Conservation (phyloP, 2,797 vertebrate genomes). For the Etheostoma nigrum region DNA sequence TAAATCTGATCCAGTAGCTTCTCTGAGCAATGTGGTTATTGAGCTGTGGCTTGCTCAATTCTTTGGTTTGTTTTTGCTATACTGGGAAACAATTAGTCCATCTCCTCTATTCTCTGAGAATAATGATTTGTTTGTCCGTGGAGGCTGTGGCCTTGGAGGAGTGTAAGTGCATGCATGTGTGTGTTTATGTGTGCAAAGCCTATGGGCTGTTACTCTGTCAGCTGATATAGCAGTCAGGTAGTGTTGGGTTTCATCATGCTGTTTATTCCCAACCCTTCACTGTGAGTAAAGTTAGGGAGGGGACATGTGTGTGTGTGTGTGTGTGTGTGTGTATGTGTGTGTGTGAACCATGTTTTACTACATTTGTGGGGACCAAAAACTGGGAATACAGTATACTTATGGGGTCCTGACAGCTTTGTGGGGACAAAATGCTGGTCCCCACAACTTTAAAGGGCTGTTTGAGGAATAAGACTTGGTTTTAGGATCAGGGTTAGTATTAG, state of each 20-base stretch:
- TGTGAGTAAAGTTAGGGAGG: conserved; percentile 48
- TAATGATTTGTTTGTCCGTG: conserved; percentile 66
- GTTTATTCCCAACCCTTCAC: conserved; percentile 70
- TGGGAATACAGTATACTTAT: too few species aligned
- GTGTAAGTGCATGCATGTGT: conserved; percentile 14
- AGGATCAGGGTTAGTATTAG: too few species aligned
- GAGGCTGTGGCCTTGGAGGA: conserved; percentile 41
- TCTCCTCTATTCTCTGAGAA: conserved; percentile 48
- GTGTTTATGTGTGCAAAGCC: conserved; percentile 37
- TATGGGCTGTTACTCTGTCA: conserved; percentile 61
- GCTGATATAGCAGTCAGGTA: conserved; percentile 65
- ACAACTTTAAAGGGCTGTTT: too few species aligned
- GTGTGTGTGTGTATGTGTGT: conserved; percentile 28
- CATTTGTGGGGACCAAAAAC: too few species aligned
- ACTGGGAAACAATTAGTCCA: conserved; percentile 37
- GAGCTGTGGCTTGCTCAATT: neutral
- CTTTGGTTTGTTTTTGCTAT: conserved; percentile 34
- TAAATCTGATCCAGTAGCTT: conserved; percentile 18
- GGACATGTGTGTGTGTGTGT: conserved; percentile 13
- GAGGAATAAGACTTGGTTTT: too few species aligned
- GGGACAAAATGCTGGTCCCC: too few species aligned
- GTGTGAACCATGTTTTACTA: neutral
- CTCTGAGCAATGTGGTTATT: neutral
- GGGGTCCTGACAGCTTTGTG: too few species aligned
- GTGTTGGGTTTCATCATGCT: conserved; percentile 83